Evolutionary conservation across 53 echinoderm and acorn worm species (phyloP), one percentile per base, ranked within the genome.

Genomic region (Echinarachnius parma): DNA sequence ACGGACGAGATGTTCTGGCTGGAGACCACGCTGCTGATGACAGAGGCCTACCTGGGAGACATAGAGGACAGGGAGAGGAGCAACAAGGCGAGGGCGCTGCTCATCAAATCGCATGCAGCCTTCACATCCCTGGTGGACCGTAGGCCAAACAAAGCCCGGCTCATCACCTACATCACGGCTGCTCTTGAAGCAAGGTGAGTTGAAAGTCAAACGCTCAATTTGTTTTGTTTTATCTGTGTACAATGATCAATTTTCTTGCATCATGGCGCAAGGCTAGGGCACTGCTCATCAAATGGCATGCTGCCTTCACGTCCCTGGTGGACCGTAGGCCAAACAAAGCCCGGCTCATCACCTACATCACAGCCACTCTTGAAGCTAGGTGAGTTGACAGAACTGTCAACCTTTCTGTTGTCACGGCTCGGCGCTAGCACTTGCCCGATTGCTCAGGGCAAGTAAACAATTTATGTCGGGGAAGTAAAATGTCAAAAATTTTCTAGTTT

Each of bases 151-250:
- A 96, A 91, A 64, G 71, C 81, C n/a, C 49, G 78, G 20, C 16
- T 75, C 28, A 63, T 91, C 31, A 59, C 61, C 4, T 85, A 77
- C 71, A 91, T 91, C 59, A 82, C 53, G 46, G 88, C 91, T 25
- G 85, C 62, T 2, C 79, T 96, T 14, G 81, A 91, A 26, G 83
- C 91, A 4, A 96, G 78, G 96, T 96, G 76, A 91, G 87, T n/a
- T n/a, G n/a, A n/a, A n/a, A n/a, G n/a, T n/a, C n/a, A n/a, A n/a
- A n/a, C n/a, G n/a, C n/a, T n/a, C n/a, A n/a, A n/a, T n/a, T n/a
- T n/a, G n/a, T n/a, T n/a, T n/a, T n/a, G n/a, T n/a, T n/a, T n/a
- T n/a, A n/a, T n/a, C n/a, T n/a, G n/a, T n/a, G n/a, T n/a, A n/a
- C n/a, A n/a, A n/a, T n/a, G n/a, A n/a, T n/a, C n/a, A n/a, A n/a